Evolutionary conservation across 2,888 invertebrate species (phyloP).

Genomic region (Rapana venosa): DNA sequence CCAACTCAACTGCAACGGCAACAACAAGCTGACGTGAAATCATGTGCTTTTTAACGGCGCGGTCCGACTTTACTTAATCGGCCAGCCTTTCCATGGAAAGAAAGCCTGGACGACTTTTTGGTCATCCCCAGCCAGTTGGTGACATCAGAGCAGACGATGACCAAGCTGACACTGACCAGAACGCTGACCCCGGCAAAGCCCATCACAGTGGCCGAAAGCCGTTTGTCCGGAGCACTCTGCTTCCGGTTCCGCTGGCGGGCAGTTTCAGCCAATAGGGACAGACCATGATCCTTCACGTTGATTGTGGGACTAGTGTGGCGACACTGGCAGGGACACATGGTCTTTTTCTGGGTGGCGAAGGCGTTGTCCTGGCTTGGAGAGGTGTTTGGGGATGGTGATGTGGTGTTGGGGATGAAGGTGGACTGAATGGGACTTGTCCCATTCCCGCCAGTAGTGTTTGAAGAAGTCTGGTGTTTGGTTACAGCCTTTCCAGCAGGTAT

Average conservation of each 20-base stretch:
- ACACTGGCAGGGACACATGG: not conserved
- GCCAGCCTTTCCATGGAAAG: no score
- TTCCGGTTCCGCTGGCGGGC: constrained; percentile 14
- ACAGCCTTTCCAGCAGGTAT: no score
- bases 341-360: not conserved
- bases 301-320: not conserved
- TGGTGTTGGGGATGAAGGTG: not conserved
- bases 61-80: no score
- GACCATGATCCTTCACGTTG: not conserved
- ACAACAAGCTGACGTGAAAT: no score
- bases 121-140: not conserved
- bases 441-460: no score
- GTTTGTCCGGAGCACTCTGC: not conserved
- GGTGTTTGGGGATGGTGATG: not conserved
- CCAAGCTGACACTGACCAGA: not conserved
- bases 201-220: constrained; percentile 5
- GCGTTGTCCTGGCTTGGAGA: not conserved
- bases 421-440: not conserved
- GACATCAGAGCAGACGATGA: constrained; percentile 17
- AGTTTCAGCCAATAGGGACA: not conserved
- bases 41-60: no score
- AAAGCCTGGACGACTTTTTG: no score
- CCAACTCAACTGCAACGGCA: no score
- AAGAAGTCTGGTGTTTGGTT: not conserved
- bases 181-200: not conserved